Evolutionary conservation across 2,888 invertebrate species (phyloP).

Genomic region (Rotaria sp.): DNA sequence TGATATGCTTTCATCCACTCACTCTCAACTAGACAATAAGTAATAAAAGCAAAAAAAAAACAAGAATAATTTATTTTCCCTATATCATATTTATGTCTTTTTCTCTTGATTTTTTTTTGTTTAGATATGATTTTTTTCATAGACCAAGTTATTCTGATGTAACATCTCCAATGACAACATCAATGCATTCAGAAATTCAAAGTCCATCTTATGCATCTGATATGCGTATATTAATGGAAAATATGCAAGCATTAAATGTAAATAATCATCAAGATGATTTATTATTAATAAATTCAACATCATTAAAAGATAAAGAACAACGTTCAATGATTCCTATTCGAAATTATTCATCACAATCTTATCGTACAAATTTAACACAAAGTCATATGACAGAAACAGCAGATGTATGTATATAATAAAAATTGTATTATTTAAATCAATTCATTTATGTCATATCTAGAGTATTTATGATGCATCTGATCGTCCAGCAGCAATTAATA

Average conservation of each 20-base stretch:
- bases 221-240: conserved; percentile 45
- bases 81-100: not conserved
- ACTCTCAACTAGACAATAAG: not conserved
- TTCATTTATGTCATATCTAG: not conserved
- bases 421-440: no score
- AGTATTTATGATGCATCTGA: not conserved
- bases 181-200: conserved; percentile 42
- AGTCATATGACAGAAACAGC: not conserved
- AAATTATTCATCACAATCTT: not conserved
- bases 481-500: conserved; percentile 9
- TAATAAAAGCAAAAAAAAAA: not conserved
- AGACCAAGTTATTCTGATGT: not conserved
- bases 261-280: not conserved
- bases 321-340: not conserved
- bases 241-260: conserved; percentile 22
- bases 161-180: conserved; percentile 39
- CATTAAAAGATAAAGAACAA: not conserved
- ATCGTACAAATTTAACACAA: not conserved
- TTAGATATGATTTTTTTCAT: not conserved
- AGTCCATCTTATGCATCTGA: conserved; percentile 44
- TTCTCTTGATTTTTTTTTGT: not conserved
- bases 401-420: conserved; percentile 18
- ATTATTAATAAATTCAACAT: not conserved
- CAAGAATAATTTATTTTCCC: no score
- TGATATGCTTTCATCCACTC: not conserved